Base-by-base conservation (phyloP, 1,140 invertebrate genomes). In the Eumaeus atala region DNA sequence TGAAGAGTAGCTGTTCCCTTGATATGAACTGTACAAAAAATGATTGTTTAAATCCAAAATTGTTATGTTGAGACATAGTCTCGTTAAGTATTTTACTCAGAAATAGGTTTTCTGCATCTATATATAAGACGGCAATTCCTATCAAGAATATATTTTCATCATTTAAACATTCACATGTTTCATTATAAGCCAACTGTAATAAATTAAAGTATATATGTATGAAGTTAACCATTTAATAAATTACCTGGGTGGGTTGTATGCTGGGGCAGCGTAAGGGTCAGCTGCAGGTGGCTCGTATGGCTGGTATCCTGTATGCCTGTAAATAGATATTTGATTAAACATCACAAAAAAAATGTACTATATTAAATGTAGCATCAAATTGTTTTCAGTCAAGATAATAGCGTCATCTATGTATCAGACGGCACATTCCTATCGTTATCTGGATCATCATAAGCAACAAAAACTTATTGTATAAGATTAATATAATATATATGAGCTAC, bases 121-220 rank as follows among this genome's bases (percentile, higher is more conserved):
- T 74, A 75, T 85, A 63, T 85, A 68, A 82, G 82, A 82, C 80
- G 82, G 82, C 82, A 84, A 85, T 85, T 85, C 82, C 82, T 85
- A 85, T 84, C 74, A 70, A 59, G 57, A 58, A 67, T 61, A 67
- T 62, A 59, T 59, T 77, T 66, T 84, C 81, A 84, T 84, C 78
- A 84, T 44, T 35, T 35, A 9, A 47, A 9, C 12, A 10, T 51
- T 36, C 7, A 16, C 12, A 50, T 0, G 1, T 10, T 50, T 50
- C 10, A 67, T 28, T 42, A 51, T 34, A 44, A 49, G 9, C 9
- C 11, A 17, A 48, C 21, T 28, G 21, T 28, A 28, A 3, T 28
- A 28, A 28, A 28, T 6, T 28, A 6, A 28, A 28, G 21, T 28
- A 3, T 28, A 6, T 28, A 28, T 28, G n/a, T 28, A 28, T 28